Evolutionary conservation across 2,888 invertebrate genomes (phyloP), one percentile per base, ranked within the genome.

Genomic region (Strigamia transsilvanica): DNA sequence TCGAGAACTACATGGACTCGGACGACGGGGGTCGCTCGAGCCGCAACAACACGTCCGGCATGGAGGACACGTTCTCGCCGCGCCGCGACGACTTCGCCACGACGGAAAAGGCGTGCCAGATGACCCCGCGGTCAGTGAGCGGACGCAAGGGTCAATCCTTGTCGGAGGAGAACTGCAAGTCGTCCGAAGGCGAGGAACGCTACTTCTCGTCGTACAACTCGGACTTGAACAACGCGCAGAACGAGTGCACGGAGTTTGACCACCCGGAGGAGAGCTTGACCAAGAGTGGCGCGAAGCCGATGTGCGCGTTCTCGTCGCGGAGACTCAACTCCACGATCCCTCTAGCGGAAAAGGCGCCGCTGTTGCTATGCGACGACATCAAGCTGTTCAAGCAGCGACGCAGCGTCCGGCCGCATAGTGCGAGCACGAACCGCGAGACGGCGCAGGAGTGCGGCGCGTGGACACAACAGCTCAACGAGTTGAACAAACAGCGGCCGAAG

Each of bases 381-480:
- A 34, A 79, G n/a, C 5, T 34, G 41, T 34, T 32, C 18, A 42
- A 23, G 12, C 12, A 41, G 13, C 2, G 23, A 13, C 79, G 79
- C 18, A 34, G 23, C 13, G 13, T n/a, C 10, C 80, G 80, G 23
- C 56, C 80, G 27, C 80, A 80, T 21, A 80, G 80, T 51, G 56
- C 80, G 15, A 80, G 56, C 32, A 56, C 51, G 2, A 80, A 41
- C 13, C 56, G 41, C 2, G 80, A 80, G 23, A 23, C 21, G 4
- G 13, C 9, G 6, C 56, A 21, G 12, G 41, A 56, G 13, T 6
- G 15, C 23, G 12, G n/a, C 3, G 21, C 10, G 1, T 23, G 80
- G 27, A 46, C 56, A 23, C 51, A 13, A 4, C 51, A 32, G 21
- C 6, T n/a, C 4, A 80, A 51, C 23, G 56, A 80, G 13, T 21